A percentile compares a stretch with the other conserved stretches of the same genome.
Evolutionary conservation across 2,888 invertebrate species (phyloP).

Genomic region (Trichopoda pennipes): DNA sequence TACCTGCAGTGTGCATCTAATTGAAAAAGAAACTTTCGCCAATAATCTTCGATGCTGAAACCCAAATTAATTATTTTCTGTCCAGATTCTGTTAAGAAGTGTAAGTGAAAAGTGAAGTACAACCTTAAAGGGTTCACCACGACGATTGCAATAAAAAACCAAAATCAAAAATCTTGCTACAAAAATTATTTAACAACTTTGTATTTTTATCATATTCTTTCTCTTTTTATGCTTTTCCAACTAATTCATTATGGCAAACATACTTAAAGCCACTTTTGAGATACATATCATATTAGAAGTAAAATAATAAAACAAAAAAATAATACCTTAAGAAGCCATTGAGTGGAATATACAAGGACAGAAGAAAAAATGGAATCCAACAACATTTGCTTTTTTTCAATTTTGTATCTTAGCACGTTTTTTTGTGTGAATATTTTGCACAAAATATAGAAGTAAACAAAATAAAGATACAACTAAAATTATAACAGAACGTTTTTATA

Average conservation of each 20-base stretch:
- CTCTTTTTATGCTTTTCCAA: neutral
- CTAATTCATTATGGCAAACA: constrained; percentile 29
- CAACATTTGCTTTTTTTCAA: constrained; percentile 57
- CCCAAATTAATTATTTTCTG: too few relatives aligned
- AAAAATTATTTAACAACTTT: neutral
- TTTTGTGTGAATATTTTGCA: constrained; percentile 16
- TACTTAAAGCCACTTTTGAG: constrained; percentile 45
- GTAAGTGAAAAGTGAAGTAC: too few relatives aligned
- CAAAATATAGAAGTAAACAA: constrained; percentile 44
- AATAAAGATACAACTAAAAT: constrained; percentile 46
- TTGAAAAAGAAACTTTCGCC: too few relatives aligned
- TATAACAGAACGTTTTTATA: constrained; percentile 19
- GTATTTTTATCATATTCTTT: neutral
- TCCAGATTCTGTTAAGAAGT: too few relatives aligned
- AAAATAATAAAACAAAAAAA: neutral
- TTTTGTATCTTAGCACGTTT: constrained; percentile 31
- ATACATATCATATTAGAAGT: constrained; percentile 43
- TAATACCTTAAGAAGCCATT: constrained; percentile 50
- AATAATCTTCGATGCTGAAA: too few relatives aligned
- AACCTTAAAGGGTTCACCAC: neutral
- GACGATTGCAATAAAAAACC: neutral
- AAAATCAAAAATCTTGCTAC: neutral
- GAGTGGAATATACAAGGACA: constrained; percentile 31
- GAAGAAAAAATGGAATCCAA: constrained; percentile 22
- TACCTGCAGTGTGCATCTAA: too few relatives aligned